Conservation (phyloP, 1,140 invertebrate genomes). For the Pteromalus puparum region DNA sequence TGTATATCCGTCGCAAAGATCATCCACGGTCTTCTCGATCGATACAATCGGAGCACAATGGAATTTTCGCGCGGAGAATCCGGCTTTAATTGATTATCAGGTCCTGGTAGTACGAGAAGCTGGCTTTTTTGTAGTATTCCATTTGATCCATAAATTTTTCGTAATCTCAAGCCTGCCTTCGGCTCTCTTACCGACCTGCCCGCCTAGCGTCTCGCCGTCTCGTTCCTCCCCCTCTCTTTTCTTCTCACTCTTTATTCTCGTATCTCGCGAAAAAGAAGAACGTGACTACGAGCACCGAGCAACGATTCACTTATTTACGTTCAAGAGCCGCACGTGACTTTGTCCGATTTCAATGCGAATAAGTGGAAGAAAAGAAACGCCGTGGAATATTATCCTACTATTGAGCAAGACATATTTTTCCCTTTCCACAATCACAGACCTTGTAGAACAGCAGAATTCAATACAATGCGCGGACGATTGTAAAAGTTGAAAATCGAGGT, state of each 20-base stretch:
- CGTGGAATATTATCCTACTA: conserved; percentile 32
- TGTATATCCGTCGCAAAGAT: background rate
- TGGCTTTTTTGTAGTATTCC: conserved; percentile 30
- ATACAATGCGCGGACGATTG: no score
- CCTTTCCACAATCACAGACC: conserved; percentile 13
- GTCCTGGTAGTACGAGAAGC: background rate
- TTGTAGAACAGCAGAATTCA: no score
- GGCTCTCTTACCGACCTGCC: background rate
- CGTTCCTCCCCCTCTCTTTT: background rate
- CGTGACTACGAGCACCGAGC: conserved; percentile 40
- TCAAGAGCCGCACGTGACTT: conserved; percentile 46
- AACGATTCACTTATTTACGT: conserved; percentile 52
- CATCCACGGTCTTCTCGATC: background rate
- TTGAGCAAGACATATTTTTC: conserved; percentile 42
- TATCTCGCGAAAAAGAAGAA: conserved; percentile 46
- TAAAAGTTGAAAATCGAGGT: no score
- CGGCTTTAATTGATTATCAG: conserved; percentile 44
- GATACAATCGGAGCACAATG: conserved; percentile 22
- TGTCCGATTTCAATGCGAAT: conserved; percentile 45
- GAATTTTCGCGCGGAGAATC: conserved; percentile 39
- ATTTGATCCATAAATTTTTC: conserved; percentile 47
- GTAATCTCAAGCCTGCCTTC: conserved; percentile 45
- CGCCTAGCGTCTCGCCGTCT: no score
- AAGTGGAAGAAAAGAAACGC: conserved; percentile 21
- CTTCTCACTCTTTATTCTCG: conserved; percentile 25